phyloP scores from a whole-genome alignment of 1,140 invertebrate genomes.

The Caerostris extrusa region DNA sequence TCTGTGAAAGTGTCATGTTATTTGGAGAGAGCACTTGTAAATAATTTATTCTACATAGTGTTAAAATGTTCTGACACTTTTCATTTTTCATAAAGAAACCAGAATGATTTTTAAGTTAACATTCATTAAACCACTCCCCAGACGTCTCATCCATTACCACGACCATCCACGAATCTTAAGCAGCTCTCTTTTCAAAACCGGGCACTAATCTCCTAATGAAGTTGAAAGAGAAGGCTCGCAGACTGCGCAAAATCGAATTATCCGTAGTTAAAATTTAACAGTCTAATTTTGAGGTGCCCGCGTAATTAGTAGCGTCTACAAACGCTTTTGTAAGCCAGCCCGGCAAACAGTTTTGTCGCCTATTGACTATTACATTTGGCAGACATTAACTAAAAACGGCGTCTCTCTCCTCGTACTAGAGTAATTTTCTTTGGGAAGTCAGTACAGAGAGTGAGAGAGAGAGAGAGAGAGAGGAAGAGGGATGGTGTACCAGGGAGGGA shows the following conservation, averaged over 20 bases:
- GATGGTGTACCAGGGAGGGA: neutral
- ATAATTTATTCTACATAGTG: no score
- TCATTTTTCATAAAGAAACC: neutral
- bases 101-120: neutral
- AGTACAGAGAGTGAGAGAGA: neutral
- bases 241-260: constrained; percentile 2
- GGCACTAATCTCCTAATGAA: neutral
- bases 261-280: constrained; percentile 18
- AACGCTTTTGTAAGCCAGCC: neutral
- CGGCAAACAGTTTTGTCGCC: neutral
- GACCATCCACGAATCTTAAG: neutral
- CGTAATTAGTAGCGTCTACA: constrained; percentile 11
- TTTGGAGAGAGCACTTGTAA: no score
- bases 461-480: no score
- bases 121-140: neutral
- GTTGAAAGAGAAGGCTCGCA: neutral
- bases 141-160: neutral
- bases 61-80: no score
- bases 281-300: neutral
- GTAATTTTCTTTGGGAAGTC: neutral
- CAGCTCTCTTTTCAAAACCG: neutral
- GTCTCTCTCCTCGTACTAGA: neutral
- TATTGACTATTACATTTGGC: neutral
- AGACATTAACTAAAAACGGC: constrained; percentile 8
- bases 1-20: no score